Percentiles rank a stretch among this genome's conserved stretches.
Evolutionary conservation across 2,888 invertebrate species (phyloP).

Genomic region (Xylophagus ater): DNA sequence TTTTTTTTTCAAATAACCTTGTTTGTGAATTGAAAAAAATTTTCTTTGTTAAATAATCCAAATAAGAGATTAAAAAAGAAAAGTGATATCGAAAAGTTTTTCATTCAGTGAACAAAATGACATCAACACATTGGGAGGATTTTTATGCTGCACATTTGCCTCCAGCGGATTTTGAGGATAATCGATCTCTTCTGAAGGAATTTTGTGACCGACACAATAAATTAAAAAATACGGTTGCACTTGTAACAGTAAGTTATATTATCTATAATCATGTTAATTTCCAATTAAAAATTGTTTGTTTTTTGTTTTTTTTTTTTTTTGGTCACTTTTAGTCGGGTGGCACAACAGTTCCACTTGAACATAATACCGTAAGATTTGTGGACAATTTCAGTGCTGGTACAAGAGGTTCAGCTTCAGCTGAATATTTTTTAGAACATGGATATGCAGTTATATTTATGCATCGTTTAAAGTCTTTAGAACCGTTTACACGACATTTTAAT

Average conservation of each 20-base stretch:
- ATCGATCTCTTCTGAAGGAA: constrained; percentile 56
- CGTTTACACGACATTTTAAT: constrained; percentile 79
- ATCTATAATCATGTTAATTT: neutral
- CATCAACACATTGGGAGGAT: constrained; percentile 61
- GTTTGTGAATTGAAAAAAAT: no score
- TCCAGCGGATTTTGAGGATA: constrained; percentile 66
- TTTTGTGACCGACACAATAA: constrained; percentile 62
- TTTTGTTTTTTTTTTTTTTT: neutral
- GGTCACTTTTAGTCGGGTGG: constrained; percentile 70
- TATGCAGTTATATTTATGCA: constrained; percentile 93
- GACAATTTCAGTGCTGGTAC: constrained; percentile 98
- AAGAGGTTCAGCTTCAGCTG: constrained; percentile 87
- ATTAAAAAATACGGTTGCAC: constrained; percentile 56
- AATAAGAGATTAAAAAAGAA: neutral
- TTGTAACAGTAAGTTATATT: constrained; percentile 58
- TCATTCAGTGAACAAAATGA: no score
- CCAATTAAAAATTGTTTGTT: neutral
- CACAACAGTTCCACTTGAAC: constrained; percentile 92
- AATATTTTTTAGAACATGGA: constrained; percentile 79
- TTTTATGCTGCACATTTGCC: constrained; percentile 70
- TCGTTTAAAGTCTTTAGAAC: constrained; percentile 79
- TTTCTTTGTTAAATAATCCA: no score
- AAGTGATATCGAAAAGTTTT: no score
- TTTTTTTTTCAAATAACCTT: neutral
- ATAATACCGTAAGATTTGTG: constrained; percentile 93